Conservation (phyloP, 2,888 invertebrate species). For the Drosophila siamana region DNA sequence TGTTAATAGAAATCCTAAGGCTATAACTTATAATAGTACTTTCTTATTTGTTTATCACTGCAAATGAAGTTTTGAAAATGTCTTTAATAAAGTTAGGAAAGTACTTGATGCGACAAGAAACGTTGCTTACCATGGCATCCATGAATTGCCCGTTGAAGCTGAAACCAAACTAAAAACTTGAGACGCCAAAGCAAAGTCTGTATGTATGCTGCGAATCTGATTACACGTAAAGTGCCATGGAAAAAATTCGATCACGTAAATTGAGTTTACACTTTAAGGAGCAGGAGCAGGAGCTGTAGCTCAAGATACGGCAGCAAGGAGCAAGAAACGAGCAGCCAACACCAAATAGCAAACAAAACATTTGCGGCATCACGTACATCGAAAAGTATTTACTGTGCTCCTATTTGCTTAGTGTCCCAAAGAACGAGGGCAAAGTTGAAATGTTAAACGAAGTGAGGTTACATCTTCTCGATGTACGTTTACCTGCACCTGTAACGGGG, state of each 20-base stretch:
- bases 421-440: conserved; percentile 6
- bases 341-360: conserved; percentile 40
- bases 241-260: conserved; percentile 75
- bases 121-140: background rate
- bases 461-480: no score
- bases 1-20: background rate
- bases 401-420: conserved; percentile 26
- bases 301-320: conserved; percentile 23
- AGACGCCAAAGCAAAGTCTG: conserved; percentile 9
- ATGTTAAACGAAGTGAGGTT: conserved; percentile 11
- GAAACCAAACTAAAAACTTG: background rate
- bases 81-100: background rate
- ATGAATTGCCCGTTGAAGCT: conserved; percentile 21
- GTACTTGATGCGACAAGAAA: background rate
- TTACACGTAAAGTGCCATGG: conserved; percentile 61
- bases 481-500: background rate
- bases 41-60: background rate
- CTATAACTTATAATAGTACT: background rate
- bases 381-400: conserved; percentile 30
- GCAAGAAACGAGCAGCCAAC: background rate
- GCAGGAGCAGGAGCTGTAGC: conserved; percentile 7
- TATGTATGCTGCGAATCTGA: conserved; percentile 59
- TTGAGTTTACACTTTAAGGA: conserved; percentile 73
- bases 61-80: background rate
- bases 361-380: conserved; percentile 47